These are phyloP conservation scores for Chrosomus eos DNA, from an alignment of 2,797 vertebrate species.

Conservation along the genomic window DNA sequence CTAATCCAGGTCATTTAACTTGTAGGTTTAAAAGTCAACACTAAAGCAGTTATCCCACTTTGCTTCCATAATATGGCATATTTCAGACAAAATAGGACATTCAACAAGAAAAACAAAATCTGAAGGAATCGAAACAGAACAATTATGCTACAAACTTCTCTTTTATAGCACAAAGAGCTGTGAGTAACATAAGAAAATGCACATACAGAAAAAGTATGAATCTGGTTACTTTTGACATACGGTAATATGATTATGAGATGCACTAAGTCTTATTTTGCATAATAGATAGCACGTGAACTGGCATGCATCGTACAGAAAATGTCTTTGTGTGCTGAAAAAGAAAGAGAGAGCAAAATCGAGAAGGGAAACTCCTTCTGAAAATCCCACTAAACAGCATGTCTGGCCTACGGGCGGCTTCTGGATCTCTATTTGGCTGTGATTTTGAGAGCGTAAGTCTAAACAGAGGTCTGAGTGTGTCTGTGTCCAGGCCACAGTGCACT, in stretches of 20 bases:
- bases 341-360: neutral
- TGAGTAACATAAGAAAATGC: neutral
- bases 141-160: neutral
- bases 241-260: neutral
- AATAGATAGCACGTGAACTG: neutral
- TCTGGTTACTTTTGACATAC: neutral
- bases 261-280: neutral
- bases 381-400: neutral
- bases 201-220: neutral
- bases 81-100: neutral
- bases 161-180: neutral
- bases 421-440: neutral
- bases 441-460: constrained; percentile 66
- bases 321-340: neutral
- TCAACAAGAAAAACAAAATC: neutral
- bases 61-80: neutral
- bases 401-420: neutral
- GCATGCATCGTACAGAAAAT: neutral
- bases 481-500: constrained; percentile 74
- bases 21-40: neutral
- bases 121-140: neutral
- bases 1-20: neutral
- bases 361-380: neutral
- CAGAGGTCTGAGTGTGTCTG: constrained; percentile 86
- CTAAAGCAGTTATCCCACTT: neutral